phyloP scores from a whole-genome alignment of 2,888 invertebrate species.

The Isotomurus palustris region DNA sequence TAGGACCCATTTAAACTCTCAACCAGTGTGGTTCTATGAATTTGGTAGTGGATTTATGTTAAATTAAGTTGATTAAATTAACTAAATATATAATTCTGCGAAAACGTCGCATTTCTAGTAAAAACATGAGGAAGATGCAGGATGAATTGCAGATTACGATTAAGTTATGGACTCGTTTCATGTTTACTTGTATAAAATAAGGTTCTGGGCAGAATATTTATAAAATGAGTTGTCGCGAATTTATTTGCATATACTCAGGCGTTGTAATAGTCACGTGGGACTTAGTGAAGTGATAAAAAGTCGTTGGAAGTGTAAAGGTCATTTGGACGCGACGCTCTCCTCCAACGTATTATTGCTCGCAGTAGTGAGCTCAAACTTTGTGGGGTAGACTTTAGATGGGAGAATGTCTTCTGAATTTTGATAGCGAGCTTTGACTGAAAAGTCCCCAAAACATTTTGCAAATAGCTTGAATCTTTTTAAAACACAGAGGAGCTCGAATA shows the following conservation, averaged over 20 bases:
- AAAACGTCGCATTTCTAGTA: no score
- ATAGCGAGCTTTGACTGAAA: slow-evolving; percentile 5
- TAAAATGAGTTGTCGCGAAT: no score
- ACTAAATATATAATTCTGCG: not conserved
- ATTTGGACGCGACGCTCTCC: not conserved
- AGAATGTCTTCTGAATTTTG: not conserved
- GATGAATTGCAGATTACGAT: no score
- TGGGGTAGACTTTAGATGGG: not conserved
- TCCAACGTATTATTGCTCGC: slow-evolving; percentile 10
- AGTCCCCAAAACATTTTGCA: slow-evolving; percentile 3
- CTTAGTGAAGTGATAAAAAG: not conserved
- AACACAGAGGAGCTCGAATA: slow-evolving; percentile 47
- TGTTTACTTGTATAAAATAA: no score
- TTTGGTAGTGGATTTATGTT: no score
- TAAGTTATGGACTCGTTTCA: no score
- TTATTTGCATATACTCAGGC: no score
- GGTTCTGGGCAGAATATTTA: no score
- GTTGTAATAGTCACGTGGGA: not conserved
- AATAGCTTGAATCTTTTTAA: slow-evolving; percentile 21
- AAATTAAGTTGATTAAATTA: not conserved
- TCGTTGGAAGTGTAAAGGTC: not conserved
- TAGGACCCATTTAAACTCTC: no score
- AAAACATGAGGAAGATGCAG: no score
- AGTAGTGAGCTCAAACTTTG: not conserved
- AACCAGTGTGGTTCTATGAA: no score